Conservation (phyloP, 2,797 vertebrate species). For the Cuculus canorus region DNA sequence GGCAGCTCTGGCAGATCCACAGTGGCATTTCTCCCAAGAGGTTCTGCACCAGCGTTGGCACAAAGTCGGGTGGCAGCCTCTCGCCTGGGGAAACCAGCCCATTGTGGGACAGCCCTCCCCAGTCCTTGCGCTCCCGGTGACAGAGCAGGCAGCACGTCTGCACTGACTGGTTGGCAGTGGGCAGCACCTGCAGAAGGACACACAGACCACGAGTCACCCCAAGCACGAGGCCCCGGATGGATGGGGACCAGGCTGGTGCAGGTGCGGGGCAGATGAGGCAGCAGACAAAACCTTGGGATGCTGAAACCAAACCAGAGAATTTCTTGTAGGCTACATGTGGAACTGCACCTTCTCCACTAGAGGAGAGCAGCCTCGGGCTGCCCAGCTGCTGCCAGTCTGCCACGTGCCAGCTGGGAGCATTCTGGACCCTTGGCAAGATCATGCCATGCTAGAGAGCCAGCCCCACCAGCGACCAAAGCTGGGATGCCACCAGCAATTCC, state of each 20-base stretch:
- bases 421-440: neutral
- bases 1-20: slow-evolving; percentile 99
- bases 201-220: neutral
- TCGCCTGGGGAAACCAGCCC: slow-evolving; percentile 90
- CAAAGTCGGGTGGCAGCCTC: slow-evolving; percentile 92
- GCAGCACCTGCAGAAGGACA: slow-evolving; percentile 75
- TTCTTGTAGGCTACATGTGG: neutral
- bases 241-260: rapidly evolving
- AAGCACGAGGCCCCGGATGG: rapidly evolving
- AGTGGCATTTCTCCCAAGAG: slow-evolving; percentile 96
- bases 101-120: slow-evolving; percentile 89
- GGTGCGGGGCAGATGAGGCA: neutral
- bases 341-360: neutral
- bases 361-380: neutral
- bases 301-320: neutral
- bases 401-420: neutral
- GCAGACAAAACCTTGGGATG: neutral
- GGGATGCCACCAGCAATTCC: neutral
- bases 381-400: slow-evolving; percentile 15
- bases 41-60: slow-evolving; percentile 95
- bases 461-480: neutral
- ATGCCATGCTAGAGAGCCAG: neutral
- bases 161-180: slow-evolving; percentile 83
- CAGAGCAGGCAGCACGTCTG: slow-evolving; percentile 98
- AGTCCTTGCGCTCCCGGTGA: slow-evolving; percentile 96